Conservation (phyloP, 53 echinoderm and acorn worm genomes). For the Zoroaster sp. region DNA sequence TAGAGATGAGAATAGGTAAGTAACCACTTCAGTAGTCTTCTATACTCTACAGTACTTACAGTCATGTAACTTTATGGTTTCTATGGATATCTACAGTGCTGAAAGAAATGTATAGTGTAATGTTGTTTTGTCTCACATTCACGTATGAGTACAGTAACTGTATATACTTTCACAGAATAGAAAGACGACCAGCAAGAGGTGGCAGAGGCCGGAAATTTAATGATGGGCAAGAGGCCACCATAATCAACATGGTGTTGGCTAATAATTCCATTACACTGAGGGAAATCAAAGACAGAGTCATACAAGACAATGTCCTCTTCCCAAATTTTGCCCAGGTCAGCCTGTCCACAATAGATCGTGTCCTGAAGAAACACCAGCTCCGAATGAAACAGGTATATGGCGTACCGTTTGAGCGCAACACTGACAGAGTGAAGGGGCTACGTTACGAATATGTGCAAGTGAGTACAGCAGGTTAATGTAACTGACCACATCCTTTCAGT, state of each 20-base stretch:
- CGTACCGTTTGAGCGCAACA: neutral
- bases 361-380: neutral
- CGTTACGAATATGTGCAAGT: neutral
- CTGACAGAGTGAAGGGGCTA: neutral
- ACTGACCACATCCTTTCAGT: too few species aligned
- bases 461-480: neutral
- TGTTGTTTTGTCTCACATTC: neutral
- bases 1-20: slow-evolving; percentile 5
- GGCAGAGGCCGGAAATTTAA: neutral
- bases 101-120: neutral
- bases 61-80: neutral
- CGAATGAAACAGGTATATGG: neutral
- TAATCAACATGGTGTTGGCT: neutral
- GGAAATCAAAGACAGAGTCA: neutral
- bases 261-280: neutral
- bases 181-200: neutral
- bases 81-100: neutral
- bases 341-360: neutral
- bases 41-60: too few species aligned
- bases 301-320: neutral
- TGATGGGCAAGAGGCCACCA: neutral
- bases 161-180: neutral
- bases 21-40: too few species aligned
- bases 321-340: neutral
- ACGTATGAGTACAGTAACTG: neutral